These are phyloP conservation scores for Trichonephila inaurata DNA, from an alignment of 1,140 invertebrate species.

Conservation along the genomic window DNA sequence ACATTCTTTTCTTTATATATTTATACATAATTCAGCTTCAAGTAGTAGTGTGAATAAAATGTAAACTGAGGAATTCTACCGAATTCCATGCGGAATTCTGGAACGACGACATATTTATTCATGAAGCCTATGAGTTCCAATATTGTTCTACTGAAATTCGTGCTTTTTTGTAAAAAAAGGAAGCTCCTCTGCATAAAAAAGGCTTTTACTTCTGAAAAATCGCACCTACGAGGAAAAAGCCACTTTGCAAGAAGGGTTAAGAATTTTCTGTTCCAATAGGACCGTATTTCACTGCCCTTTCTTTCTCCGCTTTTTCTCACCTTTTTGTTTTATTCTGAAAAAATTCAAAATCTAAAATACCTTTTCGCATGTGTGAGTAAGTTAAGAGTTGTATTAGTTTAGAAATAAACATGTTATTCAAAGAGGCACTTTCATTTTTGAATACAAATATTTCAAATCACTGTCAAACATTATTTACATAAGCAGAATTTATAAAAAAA, in stretches of 20 bases:
- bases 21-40: conserved; percentile 1
- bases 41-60: neutral
- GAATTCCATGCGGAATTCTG: neutral
- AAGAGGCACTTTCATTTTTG: too few species aligned
- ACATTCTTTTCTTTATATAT: neutral
- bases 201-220: conserved; percentile 13
- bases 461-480: too few species aligned
- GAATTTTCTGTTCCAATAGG: neutral
- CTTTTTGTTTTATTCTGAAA: too few species aligned
- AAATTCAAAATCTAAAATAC: too few species aligned
- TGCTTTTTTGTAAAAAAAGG: neutral
- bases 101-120: conserved; percentile 1
- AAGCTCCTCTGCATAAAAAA: neutral
- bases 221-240: conserved; percentile 25
- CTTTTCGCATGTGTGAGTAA: too few species aligned
- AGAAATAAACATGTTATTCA: too few species aligned
- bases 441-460: too few species aligned
- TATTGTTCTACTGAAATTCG: conserved; percentile 13
- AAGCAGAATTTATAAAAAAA: too few species aligned
- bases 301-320: neutral
- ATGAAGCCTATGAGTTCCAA: neutral
- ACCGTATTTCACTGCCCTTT: neutral
- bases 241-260: neutral
- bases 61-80: neutral
- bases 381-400: too few species aligned